Conservation (phyloP, 1,140 invertebrate species). For the Zaprionus ornatus region DNA sequence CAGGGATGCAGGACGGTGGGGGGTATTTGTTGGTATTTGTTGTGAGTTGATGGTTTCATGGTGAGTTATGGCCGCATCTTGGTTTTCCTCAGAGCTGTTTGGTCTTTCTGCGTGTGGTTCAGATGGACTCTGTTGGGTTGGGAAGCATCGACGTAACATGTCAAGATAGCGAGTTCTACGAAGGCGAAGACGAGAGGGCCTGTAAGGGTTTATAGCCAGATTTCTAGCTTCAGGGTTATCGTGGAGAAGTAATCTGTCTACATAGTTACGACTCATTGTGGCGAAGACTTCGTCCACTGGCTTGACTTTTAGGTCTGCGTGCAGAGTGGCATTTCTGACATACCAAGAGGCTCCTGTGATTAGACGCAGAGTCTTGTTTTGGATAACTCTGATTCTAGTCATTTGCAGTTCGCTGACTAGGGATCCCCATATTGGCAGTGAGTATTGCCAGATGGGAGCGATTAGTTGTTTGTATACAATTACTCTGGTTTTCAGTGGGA, state of each 20-base stretch:
- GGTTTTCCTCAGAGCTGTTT: too few relatives aligned
- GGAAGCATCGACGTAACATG: too few relatives aligned
- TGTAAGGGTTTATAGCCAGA: too few relatives aligned
- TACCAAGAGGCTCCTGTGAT: conserved; percentile 1
- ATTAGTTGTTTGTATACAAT: conserved; percentile 1
- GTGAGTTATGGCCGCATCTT: too few relatives aligned
- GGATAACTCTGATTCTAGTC: neutral
- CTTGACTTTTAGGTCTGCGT: neutral
- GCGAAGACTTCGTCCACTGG: neutral
- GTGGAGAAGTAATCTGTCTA: neutral
- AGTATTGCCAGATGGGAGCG: neutral
- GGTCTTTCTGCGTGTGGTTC: too few relatives aligned
- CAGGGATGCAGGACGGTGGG: too few relatives aligned
- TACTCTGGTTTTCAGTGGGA: neutral
- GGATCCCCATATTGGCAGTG: neutral
- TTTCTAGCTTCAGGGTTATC: too few relatives aligned
- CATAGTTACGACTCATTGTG: neutral
- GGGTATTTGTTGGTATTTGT: too few relatives aligned
- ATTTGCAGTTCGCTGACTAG: neutral
- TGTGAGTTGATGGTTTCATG: too few relatives aligned
- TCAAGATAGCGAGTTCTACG: too few relatives aligned
- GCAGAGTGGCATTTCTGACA: neutral
- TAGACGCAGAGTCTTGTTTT: neutral
- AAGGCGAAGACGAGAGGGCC: too few relatives aligned
- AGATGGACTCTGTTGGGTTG: too few relatives aligned